Evolutionary conservation across 2,888 invertebrate genomes (phyloP).

Genomic region (Kuschelorhynchus macadamiae): DNA sequence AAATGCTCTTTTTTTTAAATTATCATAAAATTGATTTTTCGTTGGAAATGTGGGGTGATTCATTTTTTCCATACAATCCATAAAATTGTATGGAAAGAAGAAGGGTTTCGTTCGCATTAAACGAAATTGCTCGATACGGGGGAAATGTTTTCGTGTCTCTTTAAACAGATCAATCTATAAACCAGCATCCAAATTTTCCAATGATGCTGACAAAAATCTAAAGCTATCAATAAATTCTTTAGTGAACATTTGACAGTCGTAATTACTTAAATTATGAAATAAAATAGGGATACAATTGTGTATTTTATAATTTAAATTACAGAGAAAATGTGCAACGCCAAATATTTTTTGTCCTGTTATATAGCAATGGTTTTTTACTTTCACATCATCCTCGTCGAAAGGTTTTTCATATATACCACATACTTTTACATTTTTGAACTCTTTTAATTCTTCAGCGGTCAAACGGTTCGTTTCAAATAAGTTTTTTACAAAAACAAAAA

Average conservation of each 20-base stretch:
- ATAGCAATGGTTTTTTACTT: constrained; percentile 19
- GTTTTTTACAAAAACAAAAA: no score
- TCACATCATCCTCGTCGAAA: background rate
- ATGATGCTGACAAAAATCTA: background rate
- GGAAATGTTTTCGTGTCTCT: background rate
- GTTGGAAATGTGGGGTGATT: background rate
- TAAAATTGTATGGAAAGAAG: no score
- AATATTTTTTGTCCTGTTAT: constrained; percentile 15
- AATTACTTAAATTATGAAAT: no score
- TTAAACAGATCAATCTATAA: background rate
- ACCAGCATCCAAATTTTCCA: background rate
- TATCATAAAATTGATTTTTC: background rate
- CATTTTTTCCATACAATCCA: background rate
- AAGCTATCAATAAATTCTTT: background rate
- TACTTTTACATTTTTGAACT: no score
- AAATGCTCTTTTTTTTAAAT: no score
- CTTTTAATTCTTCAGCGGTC: no score
- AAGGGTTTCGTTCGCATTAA: background rate
- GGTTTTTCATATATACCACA: background rate
- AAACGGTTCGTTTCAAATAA: no score
- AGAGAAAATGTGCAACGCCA: no score
- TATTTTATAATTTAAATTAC: no score
- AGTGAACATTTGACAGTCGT: constrained; percentile 19
- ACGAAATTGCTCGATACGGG: background rate
- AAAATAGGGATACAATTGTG: no score